phyloP scores from a whole-genome alignment of 2,888 invertebrate genomes.

The Anarsia innoxiella region DNA sequence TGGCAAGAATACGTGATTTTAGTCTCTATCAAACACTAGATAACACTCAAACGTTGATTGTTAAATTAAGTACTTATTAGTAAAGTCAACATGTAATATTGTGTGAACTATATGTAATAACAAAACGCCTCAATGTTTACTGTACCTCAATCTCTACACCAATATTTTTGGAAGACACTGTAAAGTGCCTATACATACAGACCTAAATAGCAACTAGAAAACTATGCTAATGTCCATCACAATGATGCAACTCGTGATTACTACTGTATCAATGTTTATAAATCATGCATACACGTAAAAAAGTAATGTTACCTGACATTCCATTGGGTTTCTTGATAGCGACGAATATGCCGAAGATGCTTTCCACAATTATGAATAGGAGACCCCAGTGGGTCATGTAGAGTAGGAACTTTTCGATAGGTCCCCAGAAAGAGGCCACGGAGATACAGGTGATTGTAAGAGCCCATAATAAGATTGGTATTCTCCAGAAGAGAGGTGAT shows the following conservation, averaged over 20 bases:
- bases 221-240: slow-evolving; percentile 14
- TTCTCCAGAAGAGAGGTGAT: slow-evolving; percentile 56
- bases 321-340: slow-evolving; percentile 34
- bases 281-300: slow-evolving; percentile 4
- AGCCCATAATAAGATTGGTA: slow-evolving; percentile 58
- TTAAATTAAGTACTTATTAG: no score
- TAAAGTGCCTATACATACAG: no score
- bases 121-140: no score
- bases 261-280: slow-evolving; percentile 23
- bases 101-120: no score
- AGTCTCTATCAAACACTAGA: no score
- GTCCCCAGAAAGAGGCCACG: slow-evolving; percentile 52
- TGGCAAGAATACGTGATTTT: no score
- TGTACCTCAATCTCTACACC: no score
- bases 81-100: no score
- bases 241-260: slow-evolving; percentile 24
- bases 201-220: no score
- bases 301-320: slow-evolving; percentile 32
- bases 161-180: no score
- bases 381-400: slow-evolving; percentile 76
- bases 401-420: slow-evolving; percentile 58
- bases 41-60: no score
- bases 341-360: slow-evolving; percentile 51
- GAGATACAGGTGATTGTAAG: slow-evolving; percentile 42
- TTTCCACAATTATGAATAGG: slow-evolving; percentile 49